These are phyloP conservation scores for Rhyacophila brunnea DNA, from an alignment of 1,140 invertebrate genomes.

Conservation along the genomic window DNA sequence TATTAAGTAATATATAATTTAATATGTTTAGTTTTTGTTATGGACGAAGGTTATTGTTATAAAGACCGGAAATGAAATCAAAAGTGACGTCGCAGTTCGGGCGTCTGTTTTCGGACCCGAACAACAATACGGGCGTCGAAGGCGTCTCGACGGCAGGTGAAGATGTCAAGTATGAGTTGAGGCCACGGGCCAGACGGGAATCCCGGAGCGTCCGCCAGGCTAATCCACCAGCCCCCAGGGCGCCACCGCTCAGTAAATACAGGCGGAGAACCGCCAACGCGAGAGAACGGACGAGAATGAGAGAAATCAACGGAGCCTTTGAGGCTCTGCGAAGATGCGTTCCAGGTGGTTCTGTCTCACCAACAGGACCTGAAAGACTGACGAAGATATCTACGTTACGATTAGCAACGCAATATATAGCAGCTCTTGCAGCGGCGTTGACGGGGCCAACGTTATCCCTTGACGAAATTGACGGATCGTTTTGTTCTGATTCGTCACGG, in stretches of 20 bases:
- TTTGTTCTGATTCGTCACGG: neutral
- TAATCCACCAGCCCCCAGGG: slow-evolving; percentile 43
- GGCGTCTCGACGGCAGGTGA: neutral
- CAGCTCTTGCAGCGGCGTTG: slow-evolving; percentile 34
- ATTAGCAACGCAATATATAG: slow-evolving; percentile 84
- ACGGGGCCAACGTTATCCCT: slow-evolving; percentile 20
- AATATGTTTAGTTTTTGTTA: too few species aligned
- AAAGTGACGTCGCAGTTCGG: slow-evolving; percentile 1
- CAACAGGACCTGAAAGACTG: slow-evolving; percentile 64
- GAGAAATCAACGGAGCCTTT: slow-evolving; percentile 86
- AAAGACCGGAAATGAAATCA: slow-evolving; percentile 20
- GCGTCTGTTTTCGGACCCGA: slow-evolving; percentile 23
- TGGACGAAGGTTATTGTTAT: too few species aligned
- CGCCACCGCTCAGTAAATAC: slow-evolving; percentile 83
- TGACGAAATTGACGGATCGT: too few species aligned
- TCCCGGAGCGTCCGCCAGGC: slow-evolving; percentile 20
- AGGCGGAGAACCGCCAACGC: slow-evolving; percentile 86
- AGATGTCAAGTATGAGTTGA: slow-evolving; percentile 47
- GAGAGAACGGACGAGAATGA: slow-evolving; percentile 79
- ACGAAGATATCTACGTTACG: slow-evolving; percentile 86
- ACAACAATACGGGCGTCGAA: slow-evolving; percentile 20
- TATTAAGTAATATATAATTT: too few species aligned
- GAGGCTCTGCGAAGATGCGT: slow-evolving; percentile 74
- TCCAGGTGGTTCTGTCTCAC: slow-evolving; percentile 54
- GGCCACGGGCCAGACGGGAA: slow-evolving; percentile 40